phyloP scores from a whole-genome alignment of 1,140 invertebrate genomes.

The Nebria ingens region DNA sequence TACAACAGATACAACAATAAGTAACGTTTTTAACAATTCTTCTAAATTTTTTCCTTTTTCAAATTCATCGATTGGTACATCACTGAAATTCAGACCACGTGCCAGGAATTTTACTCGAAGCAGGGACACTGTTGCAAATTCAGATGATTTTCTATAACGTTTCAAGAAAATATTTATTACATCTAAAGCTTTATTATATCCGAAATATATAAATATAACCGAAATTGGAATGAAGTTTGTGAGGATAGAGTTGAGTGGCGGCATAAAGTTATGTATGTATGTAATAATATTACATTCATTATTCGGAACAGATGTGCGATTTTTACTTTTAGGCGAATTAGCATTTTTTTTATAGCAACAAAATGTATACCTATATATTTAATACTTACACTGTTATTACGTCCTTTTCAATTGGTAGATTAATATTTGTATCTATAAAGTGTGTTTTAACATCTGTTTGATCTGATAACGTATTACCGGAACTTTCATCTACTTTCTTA shows the following conservation, averaged over 20 bases:
- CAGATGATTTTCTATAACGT: constrained; percentile 29
- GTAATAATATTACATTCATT: too few species aligned
- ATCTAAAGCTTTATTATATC: too few species aligned
- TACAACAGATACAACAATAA: constrained; percentile 39
- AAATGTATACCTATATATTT: too few species aligned
- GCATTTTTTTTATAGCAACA: too few species aligned
- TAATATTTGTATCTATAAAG: constrained; percentile 34
- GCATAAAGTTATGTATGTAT: too few species aligned
- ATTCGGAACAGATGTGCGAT: too few species aligned
- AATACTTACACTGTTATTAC: constrained; percentile 25
- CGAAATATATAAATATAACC: background rate
- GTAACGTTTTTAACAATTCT: constrained; percentile 34
- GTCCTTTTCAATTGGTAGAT: constrained; percentile 34
- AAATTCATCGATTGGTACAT: constrained; percentile 32
- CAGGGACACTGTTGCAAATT: constrained; percentile 32
- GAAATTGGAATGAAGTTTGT: too few species aligned
- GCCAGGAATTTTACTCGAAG: constrained; percentile 32
- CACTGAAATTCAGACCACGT: constrained; percentile 32
- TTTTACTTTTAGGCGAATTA: too few species aligned
- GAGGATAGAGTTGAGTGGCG: too few species aligned
- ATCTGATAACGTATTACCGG: constrained; percentile 28
- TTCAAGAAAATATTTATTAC: constrained; percentile 16
- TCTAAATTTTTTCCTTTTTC: constrained; percentile 23
- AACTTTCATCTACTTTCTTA: constrained; percentile 25
- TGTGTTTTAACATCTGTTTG: constrained; percentile 37